A percentile compares a stretch with the other conserved stretches of the same genome.
These are phyloP conservation scores for Parnassius orleans DNA, from an alignment of 2,888 invertebrate species.

Conservation along the genomic window DNA sequence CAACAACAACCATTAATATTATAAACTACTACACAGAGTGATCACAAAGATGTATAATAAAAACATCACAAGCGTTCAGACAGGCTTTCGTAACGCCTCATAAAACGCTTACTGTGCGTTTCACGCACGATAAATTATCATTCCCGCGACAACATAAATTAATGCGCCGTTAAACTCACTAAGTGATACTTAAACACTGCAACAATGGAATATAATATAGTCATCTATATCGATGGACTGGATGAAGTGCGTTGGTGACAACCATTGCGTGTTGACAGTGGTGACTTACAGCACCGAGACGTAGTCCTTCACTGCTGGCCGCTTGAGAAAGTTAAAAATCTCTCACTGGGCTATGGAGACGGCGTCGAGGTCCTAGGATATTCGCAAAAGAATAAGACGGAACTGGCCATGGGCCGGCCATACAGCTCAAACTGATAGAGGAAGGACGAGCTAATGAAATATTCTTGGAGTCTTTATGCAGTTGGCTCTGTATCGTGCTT, in stretches of 20 bases:
- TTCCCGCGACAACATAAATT: constrained; percentile 21
- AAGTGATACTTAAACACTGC: background rate
- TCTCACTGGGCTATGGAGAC: no score
- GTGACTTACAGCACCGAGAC: no score
- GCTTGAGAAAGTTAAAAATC: no score
- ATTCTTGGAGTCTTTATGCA: no score
- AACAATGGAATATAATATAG: background rate
- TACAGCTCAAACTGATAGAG: no score
- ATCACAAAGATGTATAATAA: constrained; percentile 1
- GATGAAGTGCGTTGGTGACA: background rate
- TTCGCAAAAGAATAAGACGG: no score
- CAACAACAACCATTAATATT: background rate
- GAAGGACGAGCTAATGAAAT: no score
- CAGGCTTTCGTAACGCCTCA: constrained; percentile 8
- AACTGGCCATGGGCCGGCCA: no score
- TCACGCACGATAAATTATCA: constrained; percentile 22
- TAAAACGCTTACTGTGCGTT: constrained; percentile 20
- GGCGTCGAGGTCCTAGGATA: no score
- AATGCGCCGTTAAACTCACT: background rate
- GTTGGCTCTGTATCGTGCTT: no score
- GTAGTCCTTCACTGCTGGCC: no score
- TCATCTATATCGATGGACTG: background rate
- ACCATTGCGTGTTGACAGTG: no score
- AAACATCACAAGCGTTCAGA: constrained; percentile 10
- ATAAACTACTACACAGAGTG: background rate